Conservation (phyloP, 2,113 vertebrate genomes). For the Cardinalis cardinalis region DNA sequence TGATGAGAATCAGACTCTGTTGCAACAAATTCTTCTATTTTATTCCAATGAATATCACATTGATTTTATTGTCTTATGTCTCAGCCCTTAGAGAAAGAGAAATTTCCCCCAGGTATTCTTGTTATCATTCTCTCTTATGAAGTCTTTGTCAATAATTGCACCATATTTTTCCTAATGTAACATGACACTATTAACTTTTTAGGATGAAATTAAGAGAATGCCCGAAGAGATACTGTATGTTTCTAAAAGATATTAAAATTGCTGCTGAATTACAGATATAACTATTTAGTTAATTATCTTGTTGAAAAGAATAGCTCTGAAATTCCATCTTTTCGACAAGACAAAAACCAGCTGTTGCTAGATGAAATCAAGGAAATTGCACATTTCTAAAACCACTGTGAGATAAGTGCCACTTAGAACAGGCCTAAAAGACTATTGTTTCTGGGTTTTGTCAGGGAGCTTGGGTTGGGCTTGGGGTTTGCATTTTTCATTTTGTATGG, state of each 20-base stretch:
- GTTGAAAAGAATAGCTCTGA: slow-evolving; percentile 17
- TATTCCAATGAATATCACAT: slow-evolving; percentile 24
- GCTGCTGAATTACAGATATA: slow-evolving; percentile 31
- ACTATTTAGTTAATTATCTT: slow-evolving; percentile 44
- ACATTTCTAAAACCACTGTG: background rate
- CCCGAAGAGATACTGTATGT: slow-evolving; percentile 6
- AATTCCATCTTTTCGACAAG: background rate
- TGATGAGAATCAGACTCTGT: slow-evolving; percentile 17
- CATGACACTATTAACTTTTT: slow-evolving; percentile 30
- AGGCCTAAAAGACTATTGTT: background rate
- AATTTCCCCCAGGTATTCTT: slow-evolving; percentile 45
- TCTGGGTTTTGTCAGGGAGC: background rate
- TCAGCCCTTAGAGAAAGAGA: slow-evolving; percentile 22
- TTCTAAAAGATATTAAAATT: slow-evolving; percentile 40
- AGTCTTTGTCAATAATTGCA: slow-evolving; percentile 45
- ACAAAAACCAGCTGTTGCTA: background rate
- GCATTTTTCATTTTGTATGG: background rate
- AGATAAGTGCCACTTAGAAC: background rate
- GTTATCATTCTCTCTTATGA: slow-evolving; percentile 27
- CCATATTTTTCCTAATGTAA: slow-evolving; percentile 32
- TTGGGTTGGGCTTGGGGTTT: background rate
- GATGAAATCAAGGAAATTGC: slow-evolving; percentile 7
- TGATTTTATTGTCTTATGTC: slow-evolving; percentile 32
- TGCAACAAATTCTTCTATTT: slow-evolving; percentile 7
- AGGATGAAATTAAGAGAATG: slow-evolving; percentile 18